These are phyloP conservation scores for Eupithecia subumbrata DNA, from an alignment of 2,888 invertebrate species.

Conservation along the genomic window DNA sequence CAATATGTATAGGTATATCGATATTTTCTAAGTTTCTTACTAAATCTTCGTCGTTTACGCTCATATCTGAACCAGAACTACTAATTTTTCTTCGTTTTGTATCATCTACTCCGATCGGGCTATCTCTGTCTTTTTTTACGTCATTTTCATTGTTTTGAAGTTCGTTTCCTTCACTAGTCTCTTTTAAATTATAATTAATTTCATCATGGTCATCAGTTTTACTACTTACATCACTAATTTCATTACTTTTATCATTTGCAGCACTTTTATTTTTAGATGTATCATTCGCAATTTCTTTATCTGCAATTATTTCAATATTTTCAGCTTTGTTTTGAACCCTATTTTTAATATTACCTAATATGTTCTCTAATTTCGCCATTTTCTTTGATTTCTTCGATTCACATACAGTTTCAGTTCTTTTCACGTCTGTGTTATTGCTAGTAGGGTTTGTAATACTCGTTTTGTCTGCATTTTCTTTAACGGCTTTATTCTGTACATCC, in stretches of 20 bases:
- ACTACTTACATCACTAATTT: not conserved
- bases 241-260: not conserved
- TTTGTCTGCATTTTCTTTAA: conserved; percentile 4
- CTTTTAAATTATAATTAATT: not conserved
- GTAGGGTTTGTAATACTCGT: not conserved
- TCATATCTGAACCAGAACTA: conserved; percentile 50
- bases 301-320: not conserved
- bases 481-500: not conserved
- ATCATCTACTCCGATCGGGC: conserved; percentile 13
- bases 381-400: conserved; percentile 13
- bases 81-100: conserved; percentile 33
- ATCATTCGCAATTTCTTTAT: conserved; percentile 10
- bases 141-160: not conserved
- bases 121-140: not conserved
- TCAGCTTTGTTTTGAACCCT: conserved; percentile 36
- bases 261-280: not conserved
- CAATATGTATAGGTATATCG: conserved; percentile 54
- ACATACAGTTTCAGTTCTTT: conserved; percentile 29
- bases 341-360: conserved; percentile 60
- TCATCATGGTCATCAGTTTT: not conserved
- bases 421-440: not conserved
- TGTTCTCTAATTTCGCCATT: conserved; percentile 60
- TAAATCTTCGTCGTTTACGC: conserved; percentile 58
- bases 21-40: conserved; percentile 61
- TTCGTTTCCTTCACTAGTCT: not conserved